These are phyloP conservation scores for Vanessa tameamea DNA, from an alignment of 1,140 invertebrate species.

Conservation along the genomic window DNA sequence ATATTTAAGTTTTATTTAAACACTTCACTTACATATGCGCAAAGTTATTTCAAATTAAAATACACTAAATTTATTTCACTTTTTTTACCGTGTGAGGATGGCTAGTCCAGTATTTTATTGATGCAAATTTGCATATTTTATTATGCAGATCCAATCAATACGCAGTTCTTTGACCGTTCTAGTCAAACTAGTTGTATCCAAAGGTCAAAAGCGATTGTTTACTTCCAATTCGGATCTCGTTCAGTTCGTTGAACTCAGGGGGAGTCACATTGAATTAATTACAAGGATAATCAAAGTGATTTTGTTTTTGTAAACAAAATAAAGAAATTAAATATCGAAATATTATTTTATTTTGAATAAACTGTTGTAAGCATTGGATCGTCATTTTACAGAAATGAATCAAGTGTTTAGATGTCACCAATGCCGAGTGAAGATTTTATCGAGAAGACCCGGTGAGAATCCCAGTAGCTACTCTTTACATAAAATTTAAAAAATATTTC, in stretches of 20 bases:
- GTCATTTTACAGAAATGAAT: no score
- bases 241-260: neutral
- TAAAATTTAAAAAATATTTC: no score
- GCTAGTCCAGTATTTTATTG: neutral
- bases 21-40: neutral
- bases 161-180: constrained; percentile 2
- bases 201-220: neutral
- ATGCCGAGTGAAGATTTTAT: no score
- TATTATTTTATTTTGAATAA: no score
- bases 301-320: neutral
- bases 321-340: no score
- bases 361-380: no score
- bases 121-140: neutral
- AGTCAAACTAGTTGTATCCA: neutral
- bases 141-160: neutral
- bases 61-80: neutral
- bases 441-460: no score
- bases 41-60: neutral
- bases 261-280: constrained; percentile 1
- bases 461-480: no score
- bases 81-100: neutral
- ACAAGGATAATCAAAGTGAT: neutral
- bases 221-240: neutral
- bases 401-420: no score
- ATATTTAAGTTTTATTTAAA: no score